Percentiles rank a stretch among this genome's conserved stretches.
These are phyloP conservation scores for Congeria kusceri DNA, from an alignment of 2,888 invertebrate genomes.

Conservation along the genomic window DNA sequence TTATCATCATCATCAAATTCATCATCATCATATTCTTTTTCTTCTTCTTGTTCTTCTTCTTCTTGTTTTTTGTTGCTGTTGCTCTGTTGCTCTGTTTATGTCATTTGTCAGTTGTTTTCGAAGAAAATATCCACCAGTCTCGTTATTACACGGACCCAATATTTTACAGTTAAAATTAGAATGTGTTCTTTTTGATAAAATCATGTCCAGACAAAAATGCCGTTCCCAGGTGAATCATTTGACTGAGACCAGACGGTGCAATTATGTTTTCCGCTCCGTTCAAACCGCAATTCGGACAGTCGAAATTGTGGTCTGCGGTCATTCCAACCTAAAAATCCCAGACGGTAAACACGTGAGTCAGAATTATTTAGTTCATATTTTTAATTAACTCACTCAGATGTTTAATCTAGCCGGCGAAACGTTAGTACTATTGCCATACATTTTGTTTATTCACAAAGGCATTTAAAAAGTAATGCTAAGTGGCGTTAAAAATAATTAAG, in stretches of 20 bases:
- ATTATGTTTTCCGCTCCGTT: slow-evolving; percentile 7
- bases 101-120: no score
- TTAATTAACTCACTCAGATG: slow-evolving; percentile 25
- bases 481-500: slow-evolving; percentile 29
- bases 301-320: neutral
- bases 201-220: no score
- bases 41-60: no score
- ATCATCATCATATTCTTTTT: no score
- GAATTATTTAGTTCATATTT: slow-evolving; percentile 9
- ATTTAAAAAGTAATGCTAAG: slow-evolving; percentile 23
- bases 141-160: no score
- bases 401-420: slow-evolving; percentile 3
- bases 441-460: slow-evolving; percentile 18
- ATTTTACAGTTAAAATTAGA: no score
- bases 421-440: slow-evolving; percentile 24
- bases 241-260: slow-evolving; percentile 19
- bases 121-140: no score
- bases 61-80: no score
- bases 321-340: slow-evolving; percentile 13
- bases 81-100: no score
- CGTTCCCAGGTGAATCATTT: no score
- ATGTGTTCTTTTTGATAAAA: no score
- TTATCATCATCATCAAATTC: no score
- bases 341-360: slow-evolving; percentile 44
- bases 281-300: slow-evolving; percentile 6